A percentile compares a stretch with the other conserved stretches of the same genome.
These are phyloP conservation scores for Volucella inanis DNA, from an alignment of 2,888 invertebrate genomes.

Conservation along the genomic window DNA sequence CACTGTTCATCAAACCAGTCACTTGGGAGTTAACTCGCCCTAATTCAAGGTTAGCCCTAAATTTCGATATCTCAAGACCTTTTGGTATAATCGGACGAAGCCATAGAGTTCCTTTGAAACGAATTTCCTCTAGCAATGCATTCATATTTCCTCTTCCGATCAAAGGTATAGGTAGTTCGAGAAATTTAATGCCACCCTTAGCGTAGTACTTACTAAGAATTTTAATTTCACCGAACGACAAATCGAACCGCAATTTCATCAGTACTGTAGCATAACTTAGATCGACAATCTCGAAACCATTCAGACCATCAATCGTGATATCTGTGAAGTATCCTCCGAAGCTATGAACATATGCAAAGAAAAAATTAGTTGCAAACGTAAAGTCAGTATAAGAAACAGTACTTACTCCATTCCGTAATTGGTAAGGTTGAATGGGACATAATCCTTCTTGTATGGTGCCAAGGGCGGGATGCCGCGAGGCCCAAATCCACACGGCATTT, in stretches of 20 bases:
- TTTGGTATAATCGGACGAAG: conserved; percentile 76
- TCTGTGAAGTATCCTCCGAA: conserved; percentile 77
- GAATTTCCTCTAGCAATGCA: conserved; percentile 76
- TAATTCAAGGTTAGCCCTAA: conserved; percentile 77
- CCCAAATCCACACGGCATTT: conserved; percentile 81
- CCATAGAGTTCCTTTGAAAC: conserved; percentile 78
- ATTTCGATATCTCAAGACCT: conserved; percentile 76
- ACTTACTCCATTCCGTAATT: conserved; percentile 76
- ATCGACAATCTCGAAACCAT: conserved; percentile 78
- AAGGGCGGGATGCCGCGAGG: conserved; percentile 78
- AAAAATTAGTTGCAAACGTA: neutral
- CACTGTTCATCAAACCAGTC: conserved; percentile 77
- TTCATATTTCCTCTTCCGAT: conserved; percentile 78
- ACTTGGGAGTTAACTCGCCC: conserved; percentile 76
- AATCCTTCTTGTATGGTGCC: conserved; percentile 78
- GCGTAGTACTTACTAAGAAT: conserved; percentile 78
- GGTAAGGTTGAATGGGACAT: conserved; percentile 67
- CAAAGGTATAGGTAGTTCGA: conserved; percentile 71
- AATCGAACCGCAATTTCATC: conserved; percentile 78
- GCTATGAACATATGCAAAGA: conserved; percentile 56
- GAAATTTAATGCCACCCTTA: conserved; percentile 68
- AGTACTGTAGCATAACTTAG: conserved; percentile 78
- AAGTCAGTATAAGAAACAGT: neutral
- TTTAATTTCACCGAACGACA: conserved; percentile 77
- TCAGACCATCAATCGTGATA: conserved; percentile 77